Evolutionary conservation across 2,797 vertebrate species (phyloP).

Genomic region (Hydrocynus forskahlii): DNA sequence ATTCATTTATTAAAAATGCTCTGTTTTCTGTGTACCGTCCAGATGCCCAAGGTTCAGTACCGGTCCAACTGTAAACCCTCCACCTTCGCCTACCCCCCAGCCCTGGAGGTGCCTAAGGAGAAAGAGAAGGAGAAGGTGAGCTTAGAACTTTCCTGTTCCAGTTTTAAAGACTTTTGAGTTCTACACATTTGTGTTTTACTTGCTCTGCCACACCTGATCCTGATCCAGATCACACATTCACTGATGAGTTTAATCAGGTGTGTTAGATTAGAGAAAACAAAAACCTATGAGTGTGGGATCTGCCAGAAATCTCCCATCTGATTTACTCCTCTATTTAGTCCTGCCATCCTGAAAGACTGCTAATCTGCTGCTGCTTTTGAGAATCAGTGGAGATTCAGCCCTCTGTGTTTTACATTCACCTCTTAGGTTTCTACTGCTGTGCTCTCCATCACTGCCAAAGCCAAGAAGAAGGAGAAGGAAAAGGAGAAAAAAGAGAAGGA

Average conservation of each 20-base stretch:
- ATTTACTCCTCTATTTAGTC: neutral
- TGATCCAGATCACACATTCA: neutral
- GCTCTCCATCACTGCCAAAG: slow-evolving; percentile 98
- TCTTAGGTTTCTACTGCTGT: slow-evolving; percentile 96
- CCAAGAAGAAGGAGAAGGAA: slow-evolving; percentile 98
- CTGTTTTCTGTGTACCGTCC: slow-evolving; percentile 31
- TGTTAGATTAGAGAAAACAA: neutral
- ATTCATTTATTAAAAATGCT: neutral
- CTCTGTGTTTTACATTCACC: slow-evolving; percentile 31
- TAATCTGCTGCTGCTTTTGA: neutral
- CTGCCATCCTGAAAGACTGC: neutral
- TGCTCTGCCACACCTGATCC: neutral
- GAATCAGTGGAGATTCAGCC: neutral
- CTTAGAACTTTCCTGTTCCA: neutral
- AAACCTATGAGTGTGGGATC: too few species aligned
- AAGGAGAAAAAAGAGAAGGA: slow-evolving; percentile 96
- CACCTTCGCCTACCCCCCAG: slow-evolving; percentile 96
- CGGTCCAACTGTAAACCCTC: slow-evolving; percentile 99
- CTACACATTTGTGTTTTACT: neutral
- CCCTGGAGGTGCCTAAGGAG: slow-evolving; percentile 97
- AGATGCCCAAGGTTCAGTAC: slow-evolving; percentile 99
- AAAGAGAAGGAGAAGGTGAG: slow-evolving; percentile 99
- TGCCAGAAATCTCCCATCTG: too few species aligned
- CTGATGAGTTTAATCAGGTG: neutral
- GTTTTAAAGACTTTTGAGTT: fast-evolving